Base-by-base conservation (phyloP, 92 coral and sea anemone species). In the Anthopleura xanthogrammica region DNA sequence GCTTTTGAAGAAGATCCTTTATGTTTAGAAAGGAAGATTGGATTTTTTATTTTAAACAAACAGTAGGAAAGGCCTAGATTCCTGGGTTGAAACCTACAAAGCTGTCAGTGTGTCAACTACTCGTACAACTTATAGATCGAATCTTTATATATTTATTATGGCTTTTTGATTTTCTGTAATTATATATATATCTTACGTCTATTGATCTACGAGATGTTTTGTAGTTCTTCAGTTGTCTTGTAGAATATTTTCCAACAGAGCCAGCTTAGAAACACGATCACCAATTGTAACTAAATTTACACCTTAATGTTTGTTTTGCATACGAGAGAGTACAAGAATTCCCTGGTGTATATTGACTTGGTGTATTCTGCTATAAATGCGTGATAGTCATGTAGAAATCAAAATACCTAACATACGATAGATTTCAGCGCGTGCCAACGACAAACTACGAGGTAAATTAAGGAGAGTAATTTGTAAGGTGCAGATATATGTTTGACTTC, bases 71-170 rank as follows among this genome's bases (percentile, higher is more conserved):
- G 76, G 46, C 41, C 72, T 41, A 80, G 72, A 80, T 80, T 68
- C 55, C 72, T 70, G 62, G 43, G 65, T 62, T 62, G 70, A 62
- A 62, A 62, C 60, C 20, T 12, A 60, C 40, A 36, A 29, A 79
- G 72, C 76, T 81, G 77, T 81, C 84, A 71, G 24, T 50, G 83
- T 60, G 77, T 81, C 71, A 81, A 81, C 77, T 68, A 77, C 17
- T 20, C 40, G 12, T 46, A 68, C 78, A 42, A 5, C 77, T 81
- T 81, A 62, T 20, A 20, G 70, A 20, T 22, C 77, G 77, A 81
- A 48, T 70, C 77, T 24, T 80, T 23, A 17, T 70, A 41, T 11
- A n/a, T 48, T 56, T 60, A 43, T 6, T 1, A 80, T 68, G 41
- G 55, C 77, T 41, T 81, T 58, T 39, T 68, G 77, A 76, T 75